phyloP scores from a whole-genome alignment of 2,888 invertebrate species.

The Galerucella pusilla region DNA sequence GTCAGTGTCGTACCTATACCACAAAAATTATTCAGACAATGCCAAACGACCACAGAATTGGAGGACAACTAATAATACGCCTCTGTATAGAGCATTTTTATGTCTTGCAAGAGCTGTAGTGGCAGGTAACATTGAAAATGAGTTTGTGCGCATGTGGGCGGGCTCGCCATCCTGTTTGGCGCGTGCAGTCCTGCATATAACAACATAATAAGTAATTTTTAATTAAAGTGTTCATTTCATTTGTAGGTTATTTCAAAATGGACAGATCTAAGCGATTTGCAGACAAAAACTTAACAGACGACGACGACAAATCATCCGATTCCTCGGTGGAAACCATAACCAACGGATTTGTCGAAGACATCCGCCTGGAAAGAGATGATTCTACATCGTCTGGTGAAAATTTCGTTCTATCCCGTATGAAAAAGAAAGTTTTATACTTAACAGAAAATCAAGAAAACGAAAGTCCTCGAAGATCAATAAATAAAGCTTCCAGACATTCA shows the following conservation, averaged over 20 bases:
- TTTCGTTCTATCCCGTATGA: conserved; percentile 57
- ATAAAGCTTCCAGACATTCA: conserved; percentile 62
- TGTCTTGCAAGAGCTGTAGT: too few relatives aligned
- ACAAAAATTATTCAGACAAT: too few relatives aligned
- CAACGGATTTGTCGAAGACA: conserved; percentile 89
- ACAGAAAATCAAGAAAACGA: conserved; percentile 63
- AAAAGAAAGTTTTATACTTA: conserved; percentile 71
- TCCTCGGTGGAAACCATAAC: conserved; percentile 95
- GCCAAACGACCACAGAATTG: too few relatives aligned
- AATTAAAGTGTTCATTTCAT: neutral
- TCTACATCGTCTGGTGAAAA: conserved; percentile 86
- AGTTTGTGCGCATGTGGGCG: too few relatives aligned
- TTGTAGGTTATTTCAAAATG: conserved; percentile 51
- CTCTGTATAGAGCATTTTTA: too few relatives aligned
- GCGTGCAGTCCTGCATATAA: too few relatives aligned
- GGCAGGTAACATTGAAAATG: too few relatives aligned
- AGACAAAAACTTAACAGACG: conserved; percentile 54
- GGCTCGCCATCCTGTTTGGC: too few relatives aligned
- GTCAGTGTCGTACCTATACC: too few relatives aligned
- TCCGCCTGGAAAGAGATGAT: conserved; percentile 96
- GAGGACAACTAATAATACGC: too few relatives aligned
- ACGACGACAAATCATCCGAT: conserved; percentile 78
- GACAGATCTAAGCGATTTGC: conserved; percentile 56
- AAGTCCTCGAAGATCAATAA: conserved; percentile 50
- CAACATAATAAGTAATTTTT: too few relatives aligned